Base-by-base conservation (phyloP, 2,888 invertebrate genomes). In the Brenthis daphne region DNA sequence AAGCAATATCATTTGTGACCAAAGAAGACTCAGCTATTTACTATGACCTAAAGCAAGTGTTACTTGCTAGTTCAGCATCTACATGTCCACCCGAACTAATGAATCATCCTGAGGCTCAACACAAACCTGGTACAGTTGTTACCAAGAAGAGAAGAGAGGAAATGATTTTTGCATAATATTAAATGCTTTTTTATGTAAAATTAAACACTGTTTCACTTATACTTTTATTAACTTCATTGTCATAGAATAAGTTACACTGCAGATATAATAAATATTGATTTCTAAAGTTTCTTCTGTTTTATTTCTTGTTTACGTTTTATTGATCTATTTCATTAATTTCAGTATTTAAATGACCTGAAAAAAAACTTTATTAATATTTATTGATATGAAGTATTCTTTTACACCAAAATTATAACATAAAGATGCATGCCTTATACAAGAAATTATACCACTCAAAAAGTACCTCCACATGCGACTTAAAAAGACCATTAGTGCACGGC, bases 31-130 rank as follows among this genome's bases (percentile, higher is more conserved):
- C 97, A 24, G 94, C 94, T 16, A 93, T 99, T 67, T 99, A 99
- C 94, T 99, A 98, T 85, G 99, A 99, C 90, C 94, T 99, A 75
- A 99, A 99, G 86, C 98, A 98, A 90, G 96, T 96, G 65, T 94
- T 98, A 61, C 93, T 97, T 69, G 93, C 96, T 14, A 98, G 98
- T 82, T 99, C 99, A 0, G 97, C 97, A 4, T 99, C 99, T 0
- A 96, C 96, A 0, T 99, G 99, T 87, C 99, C 99, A 4, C 98
- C 98, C 0, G 99, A 99, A 84, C 93, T 99, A 58, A 96, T 98
- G 88, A 99, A 99, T 87, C 99, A 99, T 88, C 98, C 99, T 0
- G 99, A 99, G 73, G 99, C 99, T 0, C 99, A 99, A 86, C 97
- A 98, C 82, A 99, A 99, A 82, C 99, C 99, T 0, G 99, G 99